Evolutionary conservation across 2,888 invertebrate genomes (phyloP), one percentile per base, ranked within the genome.

Genomic region (Carabus problematicus): DNA sequence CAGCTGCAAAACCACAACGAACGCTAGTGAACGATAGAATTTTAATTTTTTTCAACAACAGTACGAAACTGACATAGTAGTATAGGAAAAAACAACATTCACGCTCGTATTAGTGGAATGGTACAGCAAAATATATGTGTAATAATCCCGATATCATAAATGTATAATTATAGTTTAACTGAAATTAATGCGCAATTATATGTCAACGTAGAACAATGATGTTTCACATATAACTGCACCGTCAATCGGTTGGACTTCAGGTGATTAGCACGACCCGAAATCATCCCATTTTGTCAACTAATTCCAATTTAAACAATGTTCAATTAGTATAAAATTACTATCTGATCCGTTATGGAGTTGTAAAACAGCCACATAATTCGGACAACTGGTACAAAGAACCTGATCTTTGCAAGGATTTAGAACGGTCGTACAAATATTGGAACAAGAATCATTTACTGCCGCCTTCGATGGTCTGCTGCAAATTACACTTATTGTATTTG

Each of bases 141-240:
- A 52, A 9, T 52, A 18, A 18, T 18, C 52, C 2, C 45, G 9
- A 12, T 43, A 45, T 58, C 43, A 64, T 64, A 39, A 64, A 64
- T 64, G 56, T 58, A 64, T 64, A 58, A 41, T 49, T 49, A 16
- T 19, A 16, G 11, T 55, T 64, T 64, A 55, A 64, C 56, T 43
- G 45, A 64, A 64, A 64, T 58, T 64, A 64, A 55, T 56, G 56
- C 45, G 56, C 56, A 42, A 64, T 64, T 56, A 45, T 56, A 18
- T 19, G 52, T 18, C 19, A 14, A 18, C 52, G 16, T 11, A 7
- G 12, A 47, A 47, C 12, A 12, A 29, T 47, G n/a, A 16, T 14
- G n/a, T 14, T 52, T 14, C 19, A 14, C 8, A 16, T 52, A 18
- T 52, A 52, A 52, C 16, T 14, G 12, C 9, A 18, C 16, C 16